phyloP scores from a whole-genome alignment of 2,797 vertebrate species.

The Cichlasoma orientale region DNA sequence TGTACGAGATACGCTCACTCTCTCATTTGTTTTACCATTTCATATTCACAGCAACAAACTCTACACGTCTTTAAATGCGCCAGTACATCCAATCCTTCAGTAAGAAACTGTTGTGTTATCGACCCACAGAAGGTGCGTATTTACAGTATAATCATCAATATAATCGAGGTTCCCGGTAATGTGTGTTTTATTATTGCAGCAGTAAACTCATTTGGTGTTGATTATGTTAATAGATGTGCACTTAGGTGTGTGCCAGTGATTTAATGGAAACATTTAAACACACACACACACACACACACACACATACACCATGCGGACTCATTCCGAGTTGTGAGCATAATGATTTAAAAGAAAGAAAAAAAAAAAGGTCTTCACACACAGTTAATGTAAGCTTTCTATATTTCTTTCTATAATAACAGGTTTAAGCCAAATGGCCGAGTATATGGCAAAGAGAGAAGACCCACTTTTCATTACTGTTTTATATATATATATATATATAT shows the following conservation, averaged over 20 bases:
- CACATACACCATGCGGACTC: not conserved
- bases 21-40: not conserved
- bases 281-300: not conserved
- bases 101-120: not conserved
- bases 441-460: conserved; percentile 20
- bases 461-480: conserved; percentile 45
- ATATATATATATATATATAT: not conserved
- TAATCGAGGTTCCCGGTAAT: conserved; percentile 37
- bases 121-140: conserved; percentile 25
- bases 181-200: conserved; percentile 17
- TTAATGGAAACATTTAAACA: conserved; percentile 23
- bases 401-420: conserved; percentile 32
- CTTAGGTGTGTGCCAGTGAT: conserved; percentile 8
- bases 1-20: not conserved
- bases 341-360: not conserved
- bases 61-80: conserved; percentile 1
- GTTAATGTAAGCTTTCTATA: conserved; percentile 19
- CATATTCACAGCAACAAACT: not conserved
- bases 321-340: conserved; percentile 10
- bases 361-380: not conserved
- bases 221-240: conserved; percentile 18
- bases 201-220: conserved; percentile 15
- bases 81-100: not conserved
- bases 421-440: conserved; percentile 28
- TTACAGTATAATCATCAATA: conserved; percentile 34